Evolutionary conservation across 2,888 invertebrate species (phyloP).

Genomic region (Phytoseiulus persimilis): DNA sequence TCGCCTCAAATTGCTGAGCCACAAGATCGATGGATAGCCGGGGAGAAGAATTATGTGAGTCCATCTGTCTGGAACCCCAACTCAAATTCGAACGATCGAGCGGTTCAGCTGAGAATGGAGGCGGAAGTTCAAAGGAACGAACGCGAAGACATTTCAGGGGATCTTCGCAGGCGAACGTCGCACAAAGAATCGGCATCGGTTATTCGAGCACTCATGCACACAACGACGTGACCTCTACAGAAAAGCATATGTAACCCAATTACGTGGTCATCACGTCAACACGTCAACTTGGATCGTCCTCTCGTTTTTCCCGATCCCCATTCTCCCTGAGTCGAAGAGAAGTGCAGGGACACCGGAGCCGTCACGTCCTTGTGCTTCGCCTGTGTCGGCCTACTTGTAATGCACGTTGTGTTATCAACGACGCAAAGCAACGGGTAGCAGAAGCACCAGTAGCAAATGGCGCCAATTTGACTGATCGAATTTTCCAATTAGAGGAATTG

Average conservation of each 20-base stretch:
- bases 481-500: background rate
- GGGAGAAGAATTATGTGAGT: background rate
- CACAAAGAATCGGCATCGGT: background rate
- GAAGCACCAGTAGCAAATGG: background rate
- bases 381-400: background rate
- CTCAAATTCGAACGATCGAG: background rate
- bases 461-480: slow-evolving; percentile 5
- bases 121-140: background rate
- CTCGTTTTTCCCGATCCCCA: background rate
- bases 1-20: background rate
- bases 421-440: background rate
- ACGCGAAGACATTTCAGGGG: background rate
- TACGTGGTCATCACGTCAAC: background rate
- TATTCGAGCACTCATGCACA: background rate
- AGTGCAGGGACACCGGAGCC: background rate
- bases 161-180: background rate
- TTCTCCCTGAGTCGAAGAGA: background rate
- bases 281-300: background rate
- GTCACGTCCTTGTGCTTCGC: background rate
- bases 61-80: background rate
- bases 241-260: background rate
- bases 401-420: slow-evolving; percentile 5
- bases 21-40: background rate
- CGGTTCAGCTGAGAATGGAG: background rate
- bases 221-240: background rate